A percentile compares a stretch with the other conserved stretches of the same genome.
Conservation (phyloP, 2,797 vertebrate genomes). For the Myotis vivesi region DNA sequence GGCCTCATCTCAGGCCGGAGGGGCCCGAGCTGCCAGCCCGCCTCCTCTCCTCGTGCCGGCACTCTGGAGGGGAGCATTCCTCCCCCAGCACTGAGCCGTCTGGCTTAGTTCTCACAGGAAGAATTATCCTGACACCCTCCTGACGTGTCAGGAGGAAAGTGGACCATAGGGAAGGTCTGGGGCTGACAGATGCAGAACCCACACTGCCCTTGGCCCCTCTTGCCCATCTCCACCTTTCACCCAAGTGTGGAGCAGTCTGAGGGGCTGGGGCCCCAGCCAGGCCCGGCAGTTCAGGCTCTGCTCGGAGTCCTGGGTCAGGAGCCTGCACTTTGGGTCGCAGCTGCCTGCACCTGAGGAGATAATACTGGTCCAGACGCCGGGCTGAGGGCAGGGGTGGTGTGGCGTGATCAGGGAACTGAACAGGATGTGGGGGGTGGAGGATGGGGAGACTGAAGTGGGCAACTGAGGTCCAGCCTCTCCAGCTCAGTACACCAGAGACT, state of each 20-base stretch:
- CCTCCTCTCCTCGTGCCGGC: background rate
- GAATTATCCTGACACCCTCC: background rate
- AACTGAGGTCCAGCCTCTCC: background rate
- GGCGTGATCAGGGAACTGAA: background rate
- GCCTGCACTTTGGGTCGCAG: background rate
- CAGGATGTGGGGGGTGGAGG: background rate
- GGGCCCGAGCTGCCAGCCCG: background rate
- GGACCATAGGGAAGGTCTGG: background rate
- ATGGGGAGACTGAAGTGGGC: rapidly evolving
- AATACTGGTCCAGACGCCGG: constrained; percentile 12
- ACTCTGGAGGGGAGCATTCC: background rate
- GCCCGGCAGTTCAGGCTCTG: background rate
- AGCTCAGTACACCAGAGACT: background rate
- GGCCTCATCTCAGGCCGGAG: background rate
- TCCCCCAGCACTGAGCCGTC: background rate
- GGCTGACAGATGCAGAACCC: constrained; percentile 46
- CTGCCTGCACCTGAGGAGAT: constrained; percentile 13
- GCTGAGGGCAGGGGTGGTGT: background rate
- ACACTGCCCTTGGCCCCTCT: background rate
- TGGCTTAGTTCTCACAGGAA: background rate
- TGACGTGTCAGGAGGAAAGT: background rate
- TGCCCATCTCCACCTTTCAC: background rate
- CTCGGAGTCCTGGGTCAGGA: background rate
- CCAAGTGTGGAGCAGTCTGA: background rate
- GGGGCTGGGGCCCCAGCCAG: background rate